A percentile compares a stretch with the other conserved stretches of the same genome.
phyloP scores from a whole-genome alignment of 1,140 invertebrate genomes.

The Tetragnatha versicolor region DNA sequence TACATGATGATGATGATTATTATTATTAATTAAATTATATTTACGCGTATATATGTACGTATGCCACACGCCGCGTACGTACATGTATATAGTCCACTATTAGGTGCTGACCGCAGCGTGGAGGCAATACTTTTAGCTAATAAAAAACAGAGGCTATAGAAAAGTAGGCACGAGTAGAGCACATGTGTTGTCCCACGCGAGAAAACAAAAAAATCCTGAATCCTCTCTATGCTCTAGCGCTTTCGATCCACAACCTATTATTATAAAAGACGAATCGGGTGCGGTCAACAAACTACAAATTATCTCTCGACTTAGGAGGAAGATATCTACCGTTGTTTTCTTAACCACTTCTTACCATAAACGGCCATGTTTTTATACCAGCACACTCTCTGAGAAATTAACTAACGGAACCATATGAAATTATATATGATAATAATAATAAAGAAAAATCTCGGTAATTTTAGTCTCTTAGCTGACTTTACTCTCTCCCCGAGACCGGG shows the following conservation, averaged over 20 bases:
- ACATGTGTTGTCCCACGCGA: constrained; percentile 53
- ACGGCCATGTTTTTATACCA: constrained; percentile 52
- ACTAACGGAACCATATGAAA: too few species aligned
- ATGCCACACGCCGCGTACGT: constrained; percentile 23
- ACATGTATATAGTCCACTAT: constrained; percentile 51
- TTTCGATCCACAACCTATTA: constrained; percentile 21
- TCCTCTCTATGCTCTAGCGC: too few species aligned
- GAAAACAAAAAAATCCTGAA: too few species aligned
- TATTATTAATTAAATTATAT: constrained; percentile 48
- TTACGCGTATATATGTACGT: constrained; percentile 33
- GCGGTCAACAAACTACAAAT: too few species aligned
- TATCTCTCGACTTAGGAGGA: too few species aligned
- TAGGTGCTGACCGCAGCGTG: constrained; percentile 55
- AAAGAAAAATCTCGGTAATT: constrained; percentile 45
- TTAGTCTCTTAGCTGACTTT: constrained; percentile 43
- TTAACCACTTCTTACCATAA: constrained; percentile 40
- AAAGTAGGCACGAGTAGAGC: constrained; percentile 50
- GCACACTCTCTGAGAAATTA: constrained; percentile 48
- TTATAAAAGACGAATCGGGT: constrained; percentile 7
- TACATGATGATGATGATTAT: constrained; percentile 34
- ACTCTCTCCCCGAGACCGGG: constrained; percentile 36
- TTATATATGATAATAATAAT: constrained; percentile 30
- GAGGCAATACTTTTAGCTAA: constrained; percentile 54
- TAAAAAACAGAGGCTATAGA: constrained; percentile 50
- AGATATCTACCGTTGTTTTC: too few species aligned